Evolutionary conservation across 2,888 invertebrate species (phyloP).

Genomic region (Synanthedon vespiformis): DNA sequence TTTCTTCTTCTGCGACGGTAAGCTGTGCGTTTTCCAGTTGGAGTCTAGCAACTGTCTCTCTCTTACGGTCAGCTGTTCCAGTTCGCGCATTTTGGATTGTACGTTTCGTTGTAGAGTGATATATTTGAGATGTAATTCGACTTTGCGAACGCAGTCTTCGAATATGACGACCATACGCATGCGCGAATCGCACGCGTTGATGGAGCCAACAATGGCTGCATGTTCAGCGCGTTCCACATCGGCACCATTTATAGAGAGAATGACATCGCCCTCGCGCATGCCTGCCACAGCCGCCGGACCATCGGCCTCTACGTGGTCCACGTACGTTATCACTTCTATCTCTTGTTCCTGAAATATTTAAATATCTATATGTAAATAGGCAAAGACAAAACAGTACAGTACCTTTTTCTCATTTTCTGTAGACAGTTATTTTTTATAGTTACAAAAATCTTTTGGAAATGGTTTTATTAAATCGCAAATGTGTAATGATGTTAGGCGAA

Average conservation of each 20-base stretch:
- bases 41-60: constrained; percentile 87
- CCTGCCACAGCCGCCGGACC: constrained; percentile 94
- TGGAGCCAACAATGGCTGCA: constrained; percentile 90
- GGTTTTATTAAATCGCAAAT: no score
- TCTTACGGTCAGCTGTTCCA: constrained; percentile 83
- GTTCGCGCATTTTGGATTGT: constrained; percentile 85
- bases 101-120: constrained; percentile 88
- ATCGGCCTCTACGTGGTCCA: constrained; percentile 94
- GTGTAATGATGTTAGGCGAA: no score
- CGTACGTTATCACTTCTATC: constrained; percentile 96
- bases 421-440: no score
- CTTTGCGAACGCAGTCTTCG: constrained; percentile 94
- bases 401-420: no score
- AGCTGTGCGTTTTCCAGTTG: constrained; percentile 90
- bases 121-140: constrained; percentile 92
- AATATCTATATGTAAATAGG: no score
- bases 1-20: constrained; percentile 87
- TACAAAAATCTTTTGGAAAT: no score
- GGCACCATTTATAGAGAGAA: constrained; percentile 94
- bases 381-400: no score
- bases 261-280: constrained; percentile 96
- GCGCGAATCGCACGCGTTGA: constrained; percentile 87
- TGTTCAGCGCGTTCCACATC: constrained; percentile 97
- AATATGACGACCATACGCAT: constrained; percentile 97
- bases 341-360: constrained; percentile 76